Conservation (phyloP, 2,113 vertebrate genomes). For the Nanorana parkeri region DNA sequence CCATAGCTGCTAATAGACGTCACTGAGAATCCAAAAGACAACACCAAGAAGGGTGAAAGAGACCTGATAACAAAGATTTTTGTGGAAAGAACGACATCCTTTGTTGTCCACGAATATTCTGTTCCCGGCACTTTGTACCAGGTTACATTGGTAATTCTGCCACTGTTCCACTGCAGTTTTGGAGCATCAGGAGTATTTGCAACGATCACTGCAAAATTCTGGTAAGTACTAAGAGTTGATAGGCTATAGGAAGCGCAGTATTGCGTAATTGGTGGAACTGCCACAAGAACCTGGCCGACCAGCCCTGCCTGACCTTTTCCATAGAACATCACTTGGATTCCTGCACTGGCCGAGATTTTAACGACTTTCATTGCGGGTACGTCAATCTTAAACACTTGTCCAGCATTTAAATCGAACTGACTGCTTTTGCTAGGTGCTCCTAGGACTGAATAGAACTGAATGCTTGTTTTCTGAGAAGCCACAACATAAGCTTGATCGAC, state of each 20-base stretch:
- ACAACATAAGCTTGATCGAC: background rate
- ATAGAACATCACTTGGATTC: constrained; percentile 18
- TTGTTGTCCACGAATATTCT: background rate
- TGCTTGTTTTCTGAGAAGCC: background rate
- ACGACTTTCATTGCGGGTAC: background rate
- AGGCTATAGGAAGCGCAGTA: constrained; percentile 7
- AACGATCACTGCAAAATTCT: background rate
- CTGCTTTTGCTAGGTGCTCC: too few relatives aligned
- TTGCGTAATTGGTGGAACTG: background rate
- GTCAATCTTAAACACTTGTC: background rate
- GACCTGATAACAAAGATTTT: background rate
- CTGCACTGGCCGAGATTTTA: background rate
- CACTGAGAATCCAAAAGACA: constrained; percentile 1
- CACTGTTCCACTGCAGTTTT: background rate
- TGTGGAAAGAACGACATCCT: background rate
- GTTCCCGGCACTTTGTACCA: background rate
- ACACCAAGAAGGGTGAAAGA: background rate
- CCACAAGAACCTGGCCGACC: background rate
- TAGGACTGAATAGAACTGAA: background rate
- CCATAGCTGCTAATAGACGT: constrained; percentile 68
- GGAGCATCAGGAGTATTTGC: background rate
- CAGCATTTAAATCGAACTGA: background rate
- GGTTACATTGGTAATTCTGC: background rate
- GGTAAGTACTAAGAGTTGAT: background rate
- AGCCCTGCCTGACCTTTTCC: background rate